Conservation (phyloP, 2,888 invertebrate genomes). For the Nomada flava region DNA sequence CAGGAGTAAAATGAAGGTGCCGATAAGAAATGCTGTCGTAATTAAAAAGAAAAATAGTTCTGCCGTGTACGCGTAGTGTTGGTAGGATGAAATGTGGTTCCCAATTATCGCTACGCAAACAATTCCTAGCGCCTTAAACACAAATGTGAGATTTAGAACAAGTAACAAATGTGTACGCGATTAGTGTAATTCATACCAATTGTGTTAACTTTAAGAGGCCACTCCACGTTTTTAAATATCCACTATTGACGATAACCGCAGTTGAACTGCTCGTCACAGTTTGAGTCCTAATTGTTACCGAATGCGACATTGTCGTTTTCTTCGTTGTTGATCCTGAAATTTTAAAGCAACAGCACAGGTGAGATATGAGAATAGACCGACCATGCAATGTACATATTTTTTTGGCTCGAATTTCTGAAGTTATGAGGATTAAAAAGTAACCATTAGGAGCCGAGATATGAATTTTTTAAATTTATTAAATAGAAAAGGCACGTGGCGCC, state of each 20-base stretch:
- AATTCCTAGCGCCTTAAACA: conserved; percentile 90
- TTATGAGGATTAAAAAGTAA: no score
- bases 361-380: no score
- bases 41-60: conserved; percentile 91
- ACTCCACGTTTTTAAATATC: conserved; percentile 91
- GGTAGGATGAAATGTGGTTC: conserved; percentile 85
- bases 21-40: conserved; percentile 91
- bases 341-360: not conserved
- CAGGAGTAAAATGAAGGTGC: conserved; percentile 90
- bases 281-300: conserved; percentile 91
- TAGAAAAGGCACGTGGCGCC: no score
- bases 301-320: conserved; percentile 91
- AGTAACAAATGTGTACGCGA: not conserved
- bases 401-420: no score
- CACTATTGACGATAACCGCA: conserved; percentile 91
- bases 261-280: conserved; percentile 92
- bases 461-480: no score
- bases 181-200: conserved; percentile 86
- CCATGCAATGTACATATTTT: no score
- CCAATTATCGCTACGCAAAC: conserved; percentile 90
- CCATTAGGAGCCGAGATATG: no score
- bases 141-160: conserved; percentile 6
- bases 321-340: conserved; percentile 57
- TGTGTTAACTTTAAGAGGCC: conserved; percentile 93
- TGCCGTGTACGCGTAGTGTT: conserved; percentile 82